Evolutionary conservation across 1,140 invertebrate genomes (phyloP), one percentile per base, ranked within the genome.

Genomic region (Papilio helenus): DNA sequence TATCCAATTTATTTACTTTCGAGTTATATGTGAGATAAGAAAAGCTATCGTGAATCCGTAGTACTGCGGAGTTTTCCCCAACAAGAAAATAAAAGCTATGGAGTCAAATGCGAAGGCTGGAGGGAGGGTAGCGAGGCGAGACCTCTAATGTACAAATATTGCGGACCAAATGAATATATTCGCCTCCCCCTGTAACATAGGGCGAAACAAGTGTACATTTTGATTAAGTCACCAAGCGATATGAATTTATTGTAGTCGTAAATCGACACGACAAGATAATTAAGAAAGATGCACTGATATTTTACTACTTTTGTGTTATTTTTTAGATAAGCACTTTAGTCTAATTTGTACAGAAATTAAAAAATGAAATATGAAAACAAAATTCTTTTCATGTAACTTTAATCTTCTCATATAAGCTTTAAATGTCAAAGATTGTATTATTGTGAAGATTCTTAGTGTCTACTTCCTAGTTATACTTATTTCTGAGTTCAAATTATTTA

Each of bases 81-180:
- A 76, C 79, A 84, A 79, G 83, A 84, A 86, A 84, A 71, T 81
- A 74, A 76, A 86, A 86, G 83, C 85, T 85, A 82, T 82, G 81
- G 88, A 91, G 90, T 91, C 90, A 91, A 90, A 86, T 81, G 80
- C 76, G 82, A 80, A 83, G 86, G 82, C 55, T 79, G 73, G 68
- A 81, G 88, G 89, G 90, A 92, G 91, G 84, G 91, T 85, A 92
- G 85, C 88, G 87, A 90, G 82, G 82, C 92, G 88, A 93, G 91
- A 94, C 93, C 93, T 94, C 92, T 94, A 94, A 94, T 94, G 91
- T 93, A 92, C 92, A 93, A 94, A 94, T 93, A 94, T 94, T 94
- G 93, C 93, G 92, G 92, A 87, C 88, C 88, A 90, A 92, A 94
- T 93, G 91, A 94, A 94, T 94, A 94, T 92, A 92, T 93, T 91